Percentiles rank a stretch among this genome's conserved stretches.
Conservation (phyloP, 2,797 vertebrate species). For the Enteromius unitaeniatus region DNA sequence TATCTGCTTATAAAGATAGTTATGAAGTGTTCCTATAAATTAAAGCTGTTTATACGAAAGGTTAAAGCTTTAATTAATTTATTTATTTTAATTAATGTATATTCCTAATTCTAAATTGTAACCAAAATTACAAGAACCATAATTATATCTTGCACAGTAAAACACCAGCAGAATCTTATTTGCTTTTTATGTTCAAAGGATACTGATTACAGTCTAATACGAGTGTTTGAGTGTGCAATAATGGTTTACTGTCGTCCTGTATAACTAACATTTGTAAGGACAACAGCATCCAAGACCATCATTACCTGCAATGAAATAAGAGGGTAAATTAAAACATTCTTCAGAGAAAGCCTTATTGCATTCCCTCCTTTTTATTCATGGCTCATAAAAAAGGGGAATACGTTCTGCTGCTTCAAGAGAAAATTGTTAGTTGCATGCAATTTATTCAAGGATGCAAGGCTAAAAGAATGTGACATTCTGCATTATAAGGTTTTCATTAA, state of each 20-base stretch:
- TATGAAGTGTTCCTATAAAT: conserved; percentile 57
- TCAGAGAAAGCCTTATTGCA: conserved; percentile 69
- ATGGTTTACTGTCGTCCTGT: conserved; percentile 63
- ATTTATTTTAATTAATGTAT: too few species aligned
- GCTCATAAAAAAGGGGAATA: conserved; percentile 55
- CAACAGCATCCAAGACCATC: conserved; percentile 63
- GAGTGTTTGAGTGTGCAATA: conserved; percentile 58
- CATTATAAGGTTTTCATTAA: conserved; percentile 83
- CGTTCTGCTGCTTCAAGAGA: conserved; percentile 57
- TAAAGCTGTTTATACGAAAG: conserved; percentile 1
- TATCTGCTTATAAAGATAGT: conserved; percentile 64
- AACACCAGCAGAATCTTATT: conserved; percentile 60
- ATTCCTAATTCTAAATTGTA: too few species aligned
- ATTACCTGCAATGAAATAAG: conserved; percentile 72
- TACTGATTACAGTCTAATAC: conserved; percentile 66
- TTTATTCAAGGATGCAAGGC: conserved; percentile 78
- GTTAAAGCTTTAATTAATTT: not conserved
- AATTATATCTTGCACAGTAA: conserved; percentile 46
- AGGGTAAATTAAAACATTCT: conserved; percentile 72
- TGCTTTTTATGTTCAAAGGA: conserved; percentile 51
- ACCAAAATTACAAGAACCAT: conserved; percentile 52
- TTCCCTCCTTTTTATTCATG: conserved; percentile 71
- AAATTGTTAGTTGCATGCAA: conserved; percentile 79
- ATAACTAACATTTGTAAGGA: conserved; percentile 72
- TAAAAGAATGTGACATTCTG: conserved; percentile 80